Evolutionary conservation across 1,140 invertebrate species (phyloP), one percentile per base, ranked within the genome.

Genomic region (Aphelinus atriplicis): DNA sequence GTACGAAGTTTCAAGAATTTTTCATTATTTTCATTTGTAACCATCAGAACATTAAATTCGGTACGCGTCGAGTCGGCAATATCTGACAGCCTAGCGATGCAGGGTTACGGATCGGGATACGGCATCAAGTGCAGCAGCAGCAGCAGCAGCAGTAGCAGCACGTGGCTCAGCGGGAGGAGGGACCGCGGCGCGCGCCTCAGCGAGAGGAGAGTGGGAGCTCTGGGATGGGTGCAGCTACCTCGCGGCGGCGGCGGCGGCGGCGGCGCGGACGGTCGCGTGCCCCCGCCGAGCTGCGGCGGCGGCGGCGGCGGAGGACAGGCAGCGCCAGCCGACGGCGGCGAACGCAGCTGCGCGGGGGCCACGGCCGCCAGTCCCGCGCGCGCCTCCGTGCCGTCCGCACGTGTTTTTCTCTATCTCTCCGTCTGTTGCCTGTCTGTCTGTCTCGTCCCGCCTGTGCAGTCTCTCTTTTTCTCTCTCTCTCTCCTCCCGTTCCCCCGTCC

Each of bases 291-390:
- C 58, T 60, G 58, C 58, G 42, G 58, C 58, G 10, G 56, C 10
- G 56, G 51, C 51, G n/a, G 43, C 42, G 43, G n/a, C 42, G 10
- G 3, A 7, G 58, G 6, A 56, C 64, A 55, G 53, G 63, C 62
- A 69, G 75, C 74, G 77, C 74, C 77, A 73, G 73, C 77, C 71
- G 50, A 63, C 71, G 71, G 75, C 62, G 26, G 51, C 47, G 76
- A 45, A 68, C 45, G n/a, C n/a, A 53, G 7, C 45, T 1, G 70
- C 48, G 61, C 72, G 73, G 62, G 62, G 48, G 26, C 26, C 26
- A 26, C 26, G 26, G 26, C 55, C 42, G 26, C 51, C 68, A 76
- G 74, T 76, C 74, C 74, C 74, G 68, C 63, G 63, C 74, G 74
- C 50, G 74, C 68, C 68, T 53, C 42, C 68, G 74, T 55, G 50